Percentiles rank a stretch among this genome's conserved stretches.
phyloP scores from a whole-genome alignment of 2,888 invertebrate species.

The Gari tellinella region DNA sequence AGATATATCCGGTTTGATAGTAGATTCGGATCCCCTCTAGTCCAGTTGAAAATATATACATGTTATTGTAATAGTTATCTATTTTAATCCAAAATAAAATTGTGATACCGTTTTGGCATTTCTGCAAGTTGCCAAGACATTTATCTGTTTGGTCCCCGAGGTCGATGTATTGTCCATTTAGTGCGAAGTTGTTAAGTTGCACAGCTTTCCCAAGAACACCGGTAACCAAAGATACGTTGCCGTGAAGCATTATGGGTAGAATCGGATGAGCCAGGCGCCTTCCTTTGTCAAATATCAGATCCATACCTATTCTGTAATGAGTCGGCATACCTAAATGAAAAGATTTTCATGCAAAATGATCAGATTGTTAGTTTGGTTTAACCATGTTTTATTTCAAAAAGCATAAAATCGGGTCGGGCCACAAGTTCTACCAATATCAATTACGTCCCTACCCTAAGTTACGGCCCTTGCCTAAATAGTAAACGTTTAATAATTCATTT shows the following conservation, averaged over 20 bases:
- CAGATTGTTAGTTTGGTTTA: too few relatives aligned
- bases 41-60: slow-evolving; percentile 79
- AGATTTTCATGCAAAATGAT: too few relatives aligned
- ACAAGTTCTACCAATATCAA: too few relatives aligned
- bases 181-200: slow-evolving; percentile 61
- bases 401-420: too few relatives aligned
- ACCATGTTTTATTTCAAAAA: too few relatives aligned
- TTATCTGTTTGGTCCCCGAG: slow-evolving; percentile 70
- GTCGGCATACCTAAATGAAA: slow-evolving; percentile 72
- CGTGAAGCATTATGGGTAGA: slow-evolving; percentile 63
- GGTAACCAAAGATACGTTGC: slow-evolving; percentile 66
- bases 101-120: slow-evolving; percentile 79
- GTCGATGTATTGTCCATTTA: slow-evolving; percentile 79
- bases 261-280: slow-evolving; percentile 59
- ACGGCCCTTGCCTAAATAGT: too few relatives aligned
- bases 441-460: too few relatives aligned
- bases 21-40: slow-evolving; percentile 76
- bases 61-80: slow-evolving; percentile 73
- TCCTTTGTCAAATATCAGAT: slow-evolving; percentile 60
- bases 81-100: slow-evolving; percentile 80
- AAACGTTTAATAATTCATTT: too few relatives aligned
- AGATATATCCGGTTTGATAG: slow-evolving; percentile 73
- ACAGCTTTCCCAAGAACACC: slow-evolving; percentile 79
- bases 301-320: slow-evolving; percentile 73
- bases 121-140: slow-evolving; percentile 80